Conservation (phyloP, 2,113 vertebrate genomes). For the Nymphicus hollandicus region DNA sequence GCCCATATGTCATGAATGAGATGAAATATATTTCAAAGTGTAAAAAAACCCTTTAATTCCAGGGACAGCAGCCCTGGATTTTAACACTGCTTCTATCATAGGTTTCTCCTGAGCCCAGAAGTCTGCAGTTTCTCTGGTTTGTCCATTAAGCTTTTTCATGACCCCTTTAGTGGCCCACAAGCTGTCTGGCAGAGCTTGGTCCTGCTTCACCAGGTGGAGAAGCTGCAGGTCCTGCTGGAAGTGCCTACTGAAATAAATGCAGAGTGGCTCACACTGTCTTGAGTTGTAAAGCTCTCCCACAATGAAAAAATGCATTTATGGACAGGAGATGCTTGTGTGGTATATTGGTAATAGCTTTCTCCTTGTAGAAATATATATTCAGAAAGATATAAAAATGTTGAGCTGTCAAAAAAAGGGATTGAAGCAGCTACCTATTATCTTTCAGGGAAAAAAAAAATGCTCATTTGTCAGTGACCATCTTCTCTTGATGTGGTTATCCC, state of each 20-base stretch:
- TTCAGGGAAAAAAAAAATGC: background rate
- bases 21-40: background rate
- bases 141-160: background rate
- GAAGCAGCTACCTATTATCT: slow-evolving; percentile 47
- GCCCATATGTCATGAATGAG: background rate
- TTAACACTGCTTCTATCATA: background rate
- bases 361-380: background rate
- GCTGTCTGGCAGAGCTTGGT: background rate
- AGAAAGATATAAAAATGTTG: slow-evolving; percentile 2
- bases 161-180: background rate
- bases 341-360: slow-evolving; percentile 18
- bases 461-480: slow-evolving; percentile 31
- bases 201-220: background rate
- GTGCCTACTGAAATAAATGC: background rate
- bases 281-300: background rate
- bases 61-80: background rate
- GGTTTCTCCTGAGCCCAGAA: background rate
- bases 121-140: background rate
- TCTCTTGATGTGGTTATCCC: slow-evolving; percentile 30
- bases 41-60: background rate
- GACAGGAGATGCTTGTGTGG: background rate
- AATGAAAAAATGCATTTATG: background rate
- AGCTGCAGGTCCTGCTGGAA: background rate
- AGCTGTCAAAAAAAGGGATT: slow-evolving; percentile 45
- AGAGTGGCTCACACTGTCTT: background rate